Evolutionary conservation across 2,797 vertebrate genomes (phyloP).

Genomic region (Mycteria americana): DNA sequence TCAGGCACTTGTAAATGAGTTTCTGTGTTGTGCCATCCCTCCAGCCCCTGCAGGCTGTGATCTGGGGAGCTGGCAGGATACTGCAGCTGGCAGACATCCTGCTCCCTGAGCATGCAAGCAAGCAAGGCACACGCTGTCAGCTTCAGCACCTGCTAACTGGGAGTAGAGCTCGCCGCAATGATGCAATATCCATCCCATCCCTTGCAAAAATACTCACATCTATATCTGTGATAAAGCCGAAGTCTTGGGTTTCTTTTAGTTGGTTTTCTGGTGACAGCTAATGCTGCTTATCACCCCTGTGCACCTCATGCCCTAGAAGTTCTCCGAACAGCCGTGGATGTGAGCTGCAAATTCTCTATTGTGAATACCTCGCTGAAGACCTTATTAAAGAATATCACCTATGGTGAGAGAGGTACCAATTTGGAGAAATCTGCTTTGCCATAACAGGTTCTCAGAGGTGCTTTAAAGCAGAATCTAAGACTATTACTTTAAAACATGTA

Average conservation of each 20-base stretch:
- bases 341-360: neutral
- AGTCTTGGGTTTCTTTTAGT: neutral
- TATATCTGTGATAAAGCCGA: neutral
- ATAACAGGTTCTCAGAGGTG: neutral
- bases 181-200: neutral
- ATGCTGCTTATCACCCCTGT: neutral
- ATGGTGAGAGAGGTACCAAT: neutral
- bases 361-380: neutral
- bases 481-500: neutral
- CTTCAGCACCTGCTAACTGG: conserved; percentile 12
- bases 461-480: neutral
- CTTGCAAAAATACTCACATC: neutral
- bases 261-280: neutral
- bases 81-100: conserved; percentile 28
- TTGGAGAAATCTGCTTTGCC: neutral
- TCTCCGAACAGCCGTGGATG: neutral
- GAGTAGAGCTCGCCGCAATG: neutral
- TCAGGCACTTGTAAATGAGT: neutral
- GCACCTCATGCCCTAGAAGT: neutral
- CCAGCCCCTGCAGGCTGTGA: neutral
- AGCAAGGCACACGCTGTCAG: neutral
- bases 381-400: neutral
- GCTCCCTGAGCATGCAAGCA: neutral
- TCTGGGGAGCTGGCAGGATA: conserved; percentile 8
- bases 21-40: neutral